Conservation (phyloP, 2,797 vertebrate genomes). For the Mormyrops boulengeri region DNA sequence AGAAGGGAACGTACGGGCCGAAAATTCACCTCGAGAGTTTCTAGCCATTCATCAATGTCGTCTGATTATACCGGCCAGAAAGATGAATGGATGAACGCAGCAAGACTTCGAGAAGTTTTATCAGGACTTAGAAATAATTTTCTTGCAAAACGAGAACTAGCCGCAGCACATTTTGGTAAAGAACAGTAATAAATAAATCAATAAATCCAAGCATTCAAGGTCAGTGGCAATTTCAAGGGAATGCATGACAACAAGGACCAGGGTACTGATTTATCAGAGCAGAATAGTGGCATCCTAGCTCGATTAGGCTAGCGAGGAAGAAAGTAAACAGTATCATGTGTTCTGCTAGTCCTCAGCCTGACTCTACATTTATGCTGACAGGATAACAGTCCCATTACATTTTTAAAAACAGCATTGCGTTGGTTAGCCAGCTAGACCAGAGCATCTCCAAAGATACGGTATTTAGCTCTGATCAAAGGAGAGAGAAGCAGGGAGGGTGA, state of each 20-base stretch:
- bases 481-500: neutral
- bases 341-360: neutral
- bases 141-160: neutral
- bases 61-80: neutral
- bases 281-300: too few relatives aligned
- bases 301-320: neutral
- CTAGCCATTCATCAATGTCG: neutral
- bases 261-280: too few relatives aligned
- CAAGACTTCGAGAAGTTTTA: neutral
- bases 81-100: neutral
- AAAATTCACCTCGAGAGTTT: neutral
- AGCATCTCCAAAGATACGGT: neutral
- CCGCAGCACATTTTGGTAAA: neutral
- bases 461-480: neutral
- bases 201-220: neutral
- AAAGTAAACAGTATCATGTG: neutral
- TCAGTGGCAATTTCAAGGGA: neutral
- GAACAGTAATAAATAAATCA: neutral
- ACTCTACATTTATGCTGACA: neutral
- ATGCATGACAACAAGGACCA: neutral
- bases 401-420: neutral
- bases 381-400: neutral
- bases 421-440: neutral
- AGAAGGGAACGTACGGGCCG: neutral
- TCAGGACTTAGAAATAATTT: conserved; percentile 1